phyloP scores from a whole-genome alignment of 2,113 vertebrate species.

The Marmota monax region DNA sequence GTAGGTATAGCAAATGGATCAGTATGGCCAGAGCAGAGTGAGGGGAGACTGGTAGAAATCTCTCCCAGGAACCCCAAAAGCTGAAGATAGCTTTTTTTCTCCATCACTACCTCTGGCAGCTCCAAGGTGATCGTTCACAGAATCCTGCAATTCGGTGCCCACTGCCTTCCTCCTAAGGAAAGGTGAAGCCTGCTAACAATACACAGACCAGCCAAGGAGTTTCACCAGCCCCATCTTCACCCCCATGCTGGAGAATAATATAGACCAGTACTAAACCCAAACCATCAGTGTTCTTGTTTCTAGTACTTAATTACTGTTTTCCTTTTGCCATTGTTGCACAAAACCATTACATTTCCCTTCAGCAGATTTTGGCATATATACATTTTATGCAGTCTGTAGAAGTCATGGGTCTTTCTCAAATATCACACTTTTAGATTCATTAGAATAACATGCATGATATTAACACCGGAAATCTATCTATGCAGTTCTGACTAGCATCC shows the following conservation, averaged over 20 bases:
- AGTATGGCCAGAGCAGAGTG: background rate
- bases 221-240: background rate
- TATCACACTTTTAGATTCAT: background rate
- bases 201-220: background rate
- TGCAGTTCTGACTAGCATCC: background rate
- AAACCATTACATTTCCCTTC: background rate
- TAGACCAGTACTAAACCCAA: background rate
- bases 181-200: rapidly evolving
- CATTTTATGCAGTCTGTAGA: background rate
- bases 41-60: no score
- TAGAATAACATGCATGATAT: background rate
- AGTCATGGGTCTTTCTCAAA: background rate
- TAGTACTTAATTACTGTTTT: background rate
- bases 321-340: background rate
- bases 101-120: background rate
- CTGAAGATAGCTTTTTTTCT: background rate
- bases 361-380: background rate
- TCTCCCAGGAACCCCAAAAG: no score
- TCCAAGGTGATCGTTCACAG: background rate
- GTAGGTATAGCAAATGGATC: background rate
- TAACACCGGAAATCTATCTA: background rate
- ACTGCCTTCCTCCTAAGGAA: background rate
- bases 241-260: rapidly evolving
- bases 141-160: background rate
- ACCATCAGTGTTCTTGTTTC: no score